A percentile compares a stretch with the other conserved stretches of the same genome.
Conservation (phyloP, 2,113 vertebrate species). For the Myrmophylax atrothorax region DNA sequence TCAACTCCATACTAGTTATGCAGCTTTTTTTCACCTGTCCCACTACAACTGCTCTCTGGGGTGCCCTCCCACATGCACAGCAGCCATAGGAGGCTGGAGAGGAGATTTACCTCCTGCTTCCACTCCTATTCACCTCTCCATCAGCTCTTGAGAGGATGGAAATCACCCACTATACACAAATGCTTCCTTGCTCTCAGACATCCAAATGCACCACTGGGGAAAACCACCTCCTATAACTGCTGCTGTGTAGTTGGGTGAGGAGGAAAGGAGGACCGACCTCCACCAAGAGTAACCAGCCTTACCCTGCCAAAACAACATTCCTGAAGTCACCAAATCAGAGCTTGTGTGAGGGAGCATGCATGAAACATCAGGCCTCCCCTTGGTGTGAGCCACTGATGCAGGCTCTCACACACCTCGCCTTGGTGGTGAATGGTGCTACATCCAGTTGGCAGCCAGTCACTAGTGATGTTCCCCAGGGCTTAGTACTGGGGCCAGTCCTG, state of each 20-base stretch:
- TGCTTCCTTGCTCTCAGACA: background rate
- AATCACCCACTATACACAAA: background rate
- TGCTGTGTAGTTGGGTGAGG: background rate
- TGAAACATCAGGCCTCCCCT: background rate
- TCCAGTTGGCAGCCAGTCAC: background rate
- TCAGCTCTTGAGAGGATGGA: background rate
- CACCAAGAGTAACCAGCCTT: background rate
- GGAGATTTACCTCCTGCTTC: background rate
- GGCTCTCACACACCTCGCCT: background rate
- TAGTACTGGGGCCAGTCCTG: background rate
- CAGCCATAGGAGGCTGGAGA: background rate
- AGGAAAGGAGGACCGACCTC: background rate
- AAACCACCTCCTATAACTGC: accelerated
- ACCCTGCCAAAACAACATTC: background rate
- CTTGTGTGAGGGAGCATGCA: background rate
- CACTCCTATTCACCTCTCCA: background rate
- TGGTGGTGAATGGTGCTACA: background rate
- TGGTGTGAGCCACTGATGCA: accelerated
- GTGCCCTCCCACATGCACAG: background rate
- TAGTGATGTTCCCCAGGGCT: background rate
- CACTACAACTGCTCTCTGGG: background rate
- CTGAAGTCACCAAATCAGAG: background rate
- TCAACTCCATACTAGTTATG: background rate
- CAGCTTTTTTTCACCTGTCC: background rate
- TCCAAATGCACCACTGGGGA: background rate